Evolutionary conservation across 2,888 invertebrate genomes (phyloP).

Genomic region (Xylota sylvarum): DNA sequence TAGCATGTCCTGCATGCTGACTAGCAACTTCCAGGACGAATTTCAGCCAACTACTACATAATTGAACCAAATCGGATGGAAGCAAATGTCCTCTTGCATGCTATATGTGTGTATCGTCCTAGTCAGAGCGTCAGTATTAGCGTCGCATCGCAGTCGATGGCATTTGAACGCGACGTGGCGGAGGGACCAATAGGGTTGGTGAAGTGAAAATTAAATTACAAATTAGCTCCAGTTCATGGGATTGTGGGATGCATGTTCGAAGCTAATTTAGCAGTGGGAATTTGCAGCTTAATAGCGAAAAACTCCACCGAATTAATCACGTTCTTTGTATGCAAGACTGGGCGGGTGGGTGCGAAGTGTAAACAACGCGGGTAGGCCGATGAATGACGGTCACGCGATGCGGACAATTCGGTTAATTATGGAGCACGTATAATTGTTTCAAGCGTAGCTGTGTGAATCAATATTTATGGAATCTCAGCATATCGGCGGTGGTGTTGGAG

Average conservation of each 20-base stretch:
- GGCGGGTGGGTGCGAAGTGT: constrained; percentile 46
- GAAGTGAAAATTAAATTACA: constrained; percentile 72
- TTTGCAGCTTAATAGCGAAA: constrained; percentile 53
- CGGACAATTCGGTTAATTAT: constrained; percentile 67
- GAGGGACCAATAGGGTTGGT: constrained; percentile 38
- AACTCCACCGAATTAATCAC: constrained; percentile 65
- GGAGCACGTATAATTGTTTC: constrained; percentile 56
- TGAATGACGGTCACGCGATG: constrained; percentile 64
- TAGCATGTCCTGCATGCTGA: constrained; percentile 63
- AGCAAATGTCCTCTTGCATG: constrained; percentile 63
- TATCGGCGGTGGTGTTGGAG: not conserved
- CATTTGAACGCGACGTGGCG: constrained; percentile 18
- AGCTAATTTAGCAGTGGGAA: constrained; percentile 59
- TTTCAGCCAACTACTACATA: constrained; percentile 57
- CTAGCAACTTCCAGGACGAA: constrained; percentile 67
- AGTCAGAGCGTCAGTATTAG: constrained; percentile 1
- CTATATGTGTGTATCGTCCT: constrained; percentile 4
- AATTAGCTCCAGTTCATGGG: constrained; percentile 66
- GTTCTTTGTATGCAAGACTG: constrained; percentile 1
- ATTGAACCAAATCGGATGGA: constrained; percentile 68
- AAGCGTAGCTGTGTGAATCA: constrained; percentile 28
- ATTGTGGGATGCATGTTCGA: constrained; percentile 57
- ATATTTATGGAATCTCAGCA: constrained; percentile 41
- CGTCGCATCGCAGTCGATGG: constrained; percentile 30
- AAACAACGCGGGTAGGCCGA: constrained; percentile 54